Evolutionary conservation across 30 jellyfish, hydroid and myxozoan genomes (phyloP).

Genomic region (Turritopsis dohrnii): DNA sequence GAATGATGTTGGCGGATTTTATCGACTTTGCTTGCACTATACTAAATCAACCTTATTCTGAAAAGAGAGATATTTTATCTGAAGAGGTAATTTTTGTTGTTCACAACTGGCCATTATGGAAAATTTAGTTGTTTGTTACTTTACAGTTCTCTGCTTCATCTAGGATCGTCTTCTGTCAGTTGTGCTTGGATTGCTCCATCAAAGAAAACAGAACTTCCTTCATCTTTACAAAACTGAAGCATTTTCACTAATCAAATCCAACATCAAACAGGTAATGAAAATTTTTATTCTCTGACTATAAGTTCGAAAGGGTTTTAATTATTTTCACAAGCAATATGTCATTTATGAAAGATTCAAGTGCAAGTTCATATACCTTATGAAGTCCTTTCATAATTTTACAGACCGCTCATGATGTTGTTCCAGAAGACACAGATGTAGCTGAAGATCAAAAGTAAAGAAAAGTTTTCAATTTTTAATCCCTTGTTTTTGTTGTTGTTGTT

Average conservation of each 20-base stretch:
- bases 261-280: constrained; percentile 83
- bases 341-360: too few relatives aligned
- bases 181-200: constrained; percentile 81
- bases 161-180: constrained; percentile 81
- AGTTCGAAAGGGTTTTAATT: too few relatives aligned
- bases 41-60: constrained; percentile 37
- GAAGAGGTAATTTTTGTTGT: too few relatives aligned
- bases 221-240: constrained; percentile 70
- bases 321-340: too few relatives aligned
- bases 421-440: constrained; percentile 40
- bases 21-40: constrained; percentile 60
- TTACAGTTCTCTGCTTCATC: not conserved
- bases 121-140: too few relatives aligned
- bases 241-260: constrained; percentile 45
- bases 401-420: constrained; percentile 66
- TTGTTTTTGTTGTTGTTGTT: too few relatives aligned
- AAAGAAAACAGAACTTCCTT: constrained; percentile 59
- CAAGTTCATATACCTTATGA: not conserved
- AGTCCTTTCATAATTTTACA: constrained; percentile 1
- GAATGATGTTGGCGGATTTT: constrained; percentile 95
- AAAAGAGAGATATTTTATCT: constrained; percentile 28
- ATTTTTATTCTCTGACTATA: too few relatives aligned
- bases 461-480: not conserved
- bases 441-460: constrained; percentile 60
- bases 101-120: too few relatives aligned